phyloP scores from a whole-genome alignment of 2,888 invertebrate species.

The Drosophila setosimentum region DNA sequence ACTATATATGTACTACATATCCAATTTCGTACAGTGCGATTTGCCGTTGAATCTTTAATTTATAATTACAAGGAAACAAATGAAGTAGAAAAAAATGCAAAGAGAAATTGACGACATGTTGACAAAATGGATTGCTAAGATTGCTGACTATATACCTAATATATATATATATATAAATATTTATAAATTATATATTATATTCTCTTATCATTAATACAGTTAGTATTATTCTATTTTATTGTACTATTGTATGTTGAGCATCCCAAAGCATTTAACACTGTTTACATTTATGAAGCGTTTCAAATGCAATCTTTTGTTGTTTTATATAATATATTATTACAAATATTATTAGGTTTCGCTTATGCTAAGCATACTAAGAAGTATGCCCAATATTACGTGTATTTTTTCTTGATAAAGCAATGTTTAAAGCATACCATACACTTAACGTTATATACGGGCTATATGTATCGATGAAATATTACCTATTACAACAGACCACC shows the following conservation, averaged over 20 bases:
- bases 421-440: constrained; percentile 22
- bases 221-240: constrained; percentile 23
- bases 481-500: background rate
- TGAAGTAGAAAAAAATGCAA: constrained; percentile 28
- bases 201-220: background rate
- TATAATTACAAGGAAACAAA: constrained; percentile 4
- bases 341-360: constrained; percentile 2
- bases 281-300: background rate
- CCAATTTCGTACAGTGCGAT: constrained; percentile 46
- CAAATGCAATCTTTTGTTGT: background rate
- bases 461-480: background rate
- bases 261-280: constrained; percentile 33
- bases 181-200: constrained; percentile 19
- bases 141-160: constrained; percentile 47
- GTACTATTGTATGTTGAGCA: constrained; percentile 34
- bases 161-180: constrained; percentile 3
- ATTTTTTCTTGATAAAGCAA: constrained; percentile 26
- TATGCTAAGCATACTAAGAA: background rate
- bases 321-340: background rate
- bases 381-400: constrained; percentile 5
- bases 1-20: constrained; percentile 49
- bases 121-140: constrained; percentile 14
- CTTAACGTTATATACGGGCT: constrained; percentile 2
- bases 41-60: constrained; percentile 28
- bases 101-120: constrained; percentile 43